Evolutionary conservation across 2,113 vertebrate genomes (phyloP), one percentile per base, ranked within the genome.

Genomic region (Neoarius graeffei): DNA sequence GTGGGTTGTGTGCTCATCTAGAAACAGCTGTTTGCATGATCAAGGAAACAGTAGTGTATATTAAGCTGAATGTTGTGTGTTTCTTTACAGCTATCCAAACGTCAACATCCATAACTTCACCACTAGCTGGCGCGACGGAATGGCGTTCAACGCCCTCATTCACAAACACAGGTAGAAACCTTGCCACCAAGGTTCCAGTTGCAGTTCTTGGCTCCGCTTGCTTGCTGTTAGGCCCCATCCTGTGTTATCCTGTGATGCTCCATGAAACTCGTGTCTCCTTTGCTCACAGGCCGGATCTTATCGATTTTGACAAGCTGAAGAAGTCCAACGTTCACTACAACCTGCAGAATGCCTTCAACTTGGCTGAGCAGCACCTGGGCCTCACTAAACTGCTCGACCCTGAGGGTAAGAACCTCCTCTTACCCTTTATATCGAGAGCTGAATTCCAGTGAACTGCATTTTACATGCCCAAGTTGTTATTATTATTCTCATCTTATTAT

Each of bases 301-400:
- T 99, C 89, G 98, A 99, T 94, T 99, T 99, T 92, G 98, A 99
- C 94, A 98, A 98, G 91, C 95, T 99, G 91, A 99, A 99, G 95
- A 99, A 99, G 92, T 99, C 98, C 91, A 99, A 99, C 59, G 98
- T 96, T 90, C 98, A 99, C 94, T 96, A 99, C 96, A 99, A 99
- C 94, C 96, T 99, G 85, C 98, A 99, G 95, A 99, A 98, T 83
- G 98, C 98, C 69, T 99, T 99, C 92, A 99, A 99, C 95, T 94
- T 99, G 92, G 98, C 98, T 3, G 98, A 99, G 91, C 97, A 99
- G 73, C 97, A 99, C 93, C 97, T 99, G 85, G 98, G 98, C 74
- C 96, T 99, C 90, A 99, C 98, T 86, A 97, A 97, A 91, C 96
- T 99, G 8, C 92, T 99, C 92, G 98, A 99, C 92, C 97, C 98